Evolutionary conservation across 2,113 vertebrate genomes (phyloP).

Genomic region (Mionectes macconnelli): DNA sequence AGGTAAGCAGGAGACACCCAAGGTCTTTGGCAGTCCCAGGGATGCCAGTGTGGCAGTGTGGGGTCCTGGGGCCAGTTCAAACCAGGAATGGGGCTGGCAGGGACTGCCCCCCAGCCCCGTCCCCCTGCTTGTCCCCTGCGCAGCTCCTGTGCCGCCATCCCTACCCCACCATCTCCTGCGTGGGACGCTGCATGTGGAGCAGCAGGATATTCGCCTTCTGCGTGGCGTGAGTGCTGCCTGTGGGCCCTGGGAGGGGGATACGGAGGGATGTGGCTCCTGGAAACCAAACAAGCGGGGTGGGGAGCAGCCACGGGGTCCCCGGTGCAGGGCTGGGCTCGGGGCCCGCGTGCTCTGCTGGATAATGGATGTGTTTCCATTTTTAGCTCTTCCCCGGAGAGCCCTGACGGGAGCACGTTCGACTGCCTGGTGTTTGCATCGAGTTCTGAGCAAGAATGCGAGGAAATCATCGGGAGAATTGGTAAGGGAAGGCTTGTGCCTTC

Average conservation of each 20-base stretch:
- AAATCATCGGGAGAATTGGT: conserved; percentile 82
- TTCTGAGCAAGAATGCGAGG: conserved; percentile 74
- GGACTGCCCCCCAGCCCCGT: fast-evolving
- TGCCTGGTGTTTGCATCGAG: conserved; percentile 76
- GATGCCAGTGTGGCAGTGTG: fast-evolving
- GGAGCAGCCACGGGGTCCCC: not conserved
- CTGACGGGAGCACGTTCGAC: conserved; percentile 67
- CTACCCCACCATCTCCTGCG: conserved; percentile 84
- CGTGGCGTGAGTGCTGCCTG: conserved; percentile 67
- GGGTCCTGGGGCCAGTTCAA: not conserved
- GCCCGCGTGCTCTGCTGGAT: not conserved
- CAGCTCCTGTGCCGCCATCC: conserved; percentile 78
- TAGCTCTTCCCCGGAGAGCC: conserved; percentile 76
- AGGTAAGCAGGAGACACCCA: conserved; percentile 25
- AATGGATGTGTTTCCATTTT: conserved; percentile 29
- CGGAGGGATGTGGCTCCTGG: fast-evolving
- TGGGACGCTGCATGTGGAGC: conserved; percentile 73
- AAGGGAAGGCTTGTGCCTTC: not conserved
- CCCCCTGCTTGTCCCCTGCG: not conserved
- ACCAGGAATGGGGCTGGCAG: fast-evolving
- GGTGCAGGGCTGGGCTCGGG: not conserved
- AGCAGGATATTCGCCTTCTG: conserved; percentile 81
- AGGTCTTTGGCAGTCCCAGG: fast-evolving
- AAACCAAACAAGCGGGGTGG: fast-evolving
- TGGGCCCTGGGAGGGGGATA: not conserved